A percentile compares a stretch with the other conserved stretches of the same genome.
Conservation (phyloP, 2,888 invertebrate genomes). For the Diaphora mendica region DNA sequence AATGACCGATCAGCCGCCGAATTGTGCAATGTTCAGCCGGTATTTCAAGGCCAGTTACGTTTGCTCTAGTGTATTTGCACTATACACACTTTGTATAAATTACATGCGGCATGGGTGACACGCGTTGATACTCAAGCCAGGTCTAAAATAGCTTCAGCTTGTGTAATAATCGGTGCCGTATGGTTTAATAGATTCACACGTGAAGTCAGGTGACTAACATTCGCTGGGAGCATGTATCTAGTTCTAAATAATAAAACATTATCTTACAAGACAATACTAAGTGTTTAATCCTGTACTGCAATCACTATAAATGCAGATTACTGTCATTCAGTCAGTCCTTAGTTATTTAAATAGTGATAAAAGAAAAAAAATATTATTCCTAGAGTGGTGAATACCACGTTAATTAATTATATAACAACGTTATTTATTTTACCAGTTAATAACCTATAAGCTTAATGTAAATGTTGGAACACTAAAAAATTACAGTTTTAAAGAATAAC, state of each 20-base stretch:
- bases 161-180: slow-evolving; percentile 61
- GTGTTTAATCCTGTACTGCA: background rate
- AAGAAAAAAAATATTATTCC: background rate
- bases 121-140: slow-evolving; percentile 70
- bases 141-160: slow-evolving; percentile 78
- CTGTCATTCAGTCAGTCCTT: background rate
- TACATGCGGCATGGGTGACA: slow-evolving; percentile 50
- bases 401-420: background rate
- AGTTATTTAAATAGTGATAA: slow-evolving; percentile 8
- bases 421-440: background rate
- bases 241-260: slow-evolving; percentile 34
- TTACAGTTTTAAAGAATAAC: background rate
- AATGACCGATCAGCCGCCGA: slow-evolving; percentile 35
- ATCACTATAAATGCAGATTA: background rate
- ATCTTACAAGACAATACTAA: background rate
- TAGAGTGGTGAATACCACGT: slow-evolving; percentile 6
- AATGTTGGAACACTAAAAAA: background rate
- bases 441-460: background rate
- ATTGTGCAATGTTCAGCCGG: slow-evolving; percentile 37
- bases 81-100: slow-evolving; percentile 46
- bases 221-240: slow-evolving; percentile 26
- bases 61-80: slow-evolving; percentile 43
- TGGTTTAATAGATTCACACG: slow-evolving; percentile 50
- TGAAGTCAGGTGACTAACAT: slow-evolving; percentile 60
- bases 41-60: slow-evolving; percentile 47